A percentile compares a stretch with the other conserved stretches of the same genome.
Evolutionary conservation across 2,113 vertebrate genomes (phyloP).

Genomic region (Raja brachyura): DNA sequence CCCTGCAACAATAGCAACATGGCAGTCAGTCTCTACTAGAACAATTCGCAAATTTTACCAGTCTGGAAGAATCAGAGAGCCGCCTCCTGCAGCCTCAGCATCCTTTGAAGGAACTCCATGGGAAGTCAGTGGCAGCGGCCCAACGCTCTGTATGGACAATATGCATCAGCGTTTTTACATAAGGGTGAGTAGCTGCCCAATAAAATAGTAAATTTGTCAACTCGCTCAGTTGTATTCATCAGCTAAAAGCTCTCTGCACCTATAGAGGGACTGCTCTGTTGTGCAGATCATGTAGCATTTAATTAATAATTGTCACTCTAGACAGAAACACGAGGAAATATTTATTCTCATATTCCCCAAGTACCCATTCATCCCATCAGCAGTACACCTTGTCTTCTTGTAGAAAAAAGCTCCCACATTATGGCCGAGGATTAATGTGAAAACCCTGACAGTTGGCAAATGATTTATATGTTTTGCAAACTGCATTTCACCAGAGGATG

Average conservation of each 20-base stretch:
- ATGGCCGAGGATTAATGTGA: constrained; percentile 7
- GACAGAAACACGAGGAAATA: constrained; percentile 26
- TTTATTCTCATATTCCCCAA: constrained; percentile 7
- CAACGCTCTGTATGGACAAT: background rate
- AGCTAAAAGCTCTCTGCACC: background rate
- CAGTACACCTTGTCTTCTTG: background rate
- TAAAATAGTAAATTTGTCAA: background rate
- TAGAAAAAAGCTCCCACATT: constrained; percentile 4
- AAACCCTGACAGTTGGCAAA: constrained; percentile 13
- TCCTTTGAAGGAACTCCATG: background rate
- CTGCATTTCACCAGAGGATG: constrained; percentile 4
- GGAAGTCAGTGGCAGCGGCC: background rate
- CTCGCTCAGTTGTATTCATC: constrained; percentile 5
- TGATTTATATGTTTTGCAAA: constrained; percentile 32
- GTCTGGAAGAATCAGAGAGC: background rate
- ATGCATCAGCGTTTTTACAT: background rate
- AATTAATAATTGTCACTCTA: constrained; percentile 34
- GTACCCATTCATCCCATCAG: background rate
- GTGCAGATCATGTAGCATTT: background rate
- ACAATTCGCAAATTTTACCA: background rate
- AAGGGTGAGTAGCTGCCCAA: too few species aligned
- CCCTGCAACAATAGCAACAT: background rate
- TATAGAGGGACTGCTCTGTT: background rate
- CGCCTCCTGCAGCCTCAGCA: too few species aligned
- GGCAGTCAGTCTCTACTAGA: background rate